A percentile compares a stretch with the other conserved stretches of the same genome.
phyloP scores from a whole-genome alignment of 2,797 vertebrate species.

The Hydrophis major region DNA sequence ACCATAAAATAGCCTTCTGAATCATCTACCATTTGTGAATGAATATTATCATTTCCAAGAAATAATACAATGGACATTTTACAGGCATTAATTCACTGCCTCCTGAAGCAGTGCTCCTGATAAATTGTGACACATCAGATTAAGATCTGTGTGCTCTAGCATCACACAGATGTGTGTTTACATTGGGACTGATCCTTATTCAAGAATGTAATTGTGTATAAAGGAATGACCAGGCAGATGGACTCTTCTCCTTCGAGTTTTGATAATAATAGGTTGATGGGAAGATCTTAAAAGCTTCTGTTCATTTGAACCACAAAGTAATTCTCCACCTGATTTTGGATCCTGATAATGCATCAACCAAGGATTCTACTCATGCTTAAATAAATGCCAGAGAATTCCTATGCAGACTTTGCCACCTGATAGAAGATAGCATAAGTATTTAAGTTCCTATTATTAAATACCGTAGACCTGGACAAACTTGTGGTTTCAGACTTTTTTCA shows the following conservation, averaged over 20 bases:
- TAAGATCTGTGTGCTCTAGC: neutral
- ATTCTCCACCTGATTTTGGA: neutral
- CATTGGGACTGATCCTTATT: neutral
- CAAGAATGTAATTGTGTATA: neutral
- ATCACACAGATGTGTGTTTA: neutral
- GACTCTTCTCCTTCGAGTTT: neutral
- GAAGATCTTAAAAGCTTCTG: neutral
- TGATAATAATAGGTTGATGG: neutral
- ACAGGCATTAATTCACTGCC: neutral
- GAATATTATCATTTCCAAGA: neutral
- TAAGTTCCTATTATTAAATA: neutral
- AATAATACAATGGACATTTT: neutral
- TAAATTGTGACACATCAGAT: neutral
- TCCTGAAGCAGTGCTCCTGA: neutral
- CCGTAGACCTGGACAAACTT: neutral
- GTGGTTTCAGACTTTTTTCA: neutral
- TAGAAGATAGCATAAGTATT: neutral
- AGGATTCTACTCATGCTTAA: neutral
- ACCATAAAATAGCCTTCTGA: neutral
- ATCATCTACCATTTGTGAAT: neutral
- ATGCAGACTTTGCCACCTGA: neutral
- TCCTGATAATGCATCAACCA: neutral
- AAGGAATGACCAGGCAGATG: neutral
- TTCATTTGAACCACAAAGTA: neutral
- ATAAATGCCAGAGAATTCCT: neutral